phyloP scores from a whole-genome alignment of 2,888 invertebrate species.

The Drosophila cracens region DNA sequence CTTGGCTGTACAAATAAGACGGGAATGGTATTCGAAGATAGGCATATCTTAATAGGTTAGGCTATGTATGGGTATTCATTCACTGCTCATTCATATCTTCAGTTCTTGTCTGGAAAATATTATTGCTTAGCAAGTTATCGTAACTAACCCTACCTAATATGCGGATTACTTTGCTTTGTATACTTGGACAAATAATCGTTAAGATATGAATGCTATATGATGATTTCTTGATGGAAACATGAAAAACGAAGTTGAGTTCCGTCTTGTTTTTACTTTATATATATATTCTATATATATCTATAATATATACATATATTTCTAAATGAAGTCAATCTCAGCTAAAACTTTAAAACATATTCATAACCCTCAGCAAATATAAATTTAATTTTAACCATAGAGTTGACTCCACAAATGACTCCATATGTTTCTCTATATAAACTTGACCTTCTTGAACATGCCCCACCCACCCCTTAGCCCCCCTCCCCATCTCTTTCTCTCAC shows the following conservation, averaged over 20 bases:
- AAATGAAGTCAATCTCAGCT: neutral
- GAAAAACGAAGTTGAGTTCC: neutral
- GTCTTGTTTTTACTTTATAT: neutral
- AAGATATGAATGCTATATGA: neutral
- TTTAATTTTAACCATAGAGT: neutral
- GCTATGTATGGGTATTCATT: no score
- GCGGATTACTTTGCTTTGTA: neutral
- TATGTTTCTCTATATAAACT: conserved; percentile 32
- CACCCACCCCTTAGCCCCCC: neutral
- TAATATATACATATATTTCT: neutral
- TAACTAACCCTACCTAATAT: neutral
- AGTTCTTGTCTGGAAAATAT: no score
- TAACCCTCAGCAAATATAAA: neutral
- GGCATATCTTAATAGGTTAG: no score
- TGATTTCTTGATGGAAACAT: neutral
- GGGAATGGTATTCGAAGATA: no score
- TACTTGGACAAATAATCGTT: neutral
- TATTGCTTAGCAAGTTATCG: neutral
- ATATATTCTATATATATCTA: neutral
- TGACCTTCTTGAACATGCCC: conserved; percentile 48
- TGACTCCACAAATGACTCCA: conserved; percentile 4
- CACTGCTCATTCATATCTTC: no score
- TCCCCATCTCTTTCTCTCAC: neutral
- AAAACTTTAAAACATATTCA: neutral
- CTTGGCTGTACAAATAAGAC: no score